These are phyloP conservation scores for Drosophila insularis DNA, from an alignment of 1,140 invertebrate genomes.

Conservation along the genomic window DNA sequence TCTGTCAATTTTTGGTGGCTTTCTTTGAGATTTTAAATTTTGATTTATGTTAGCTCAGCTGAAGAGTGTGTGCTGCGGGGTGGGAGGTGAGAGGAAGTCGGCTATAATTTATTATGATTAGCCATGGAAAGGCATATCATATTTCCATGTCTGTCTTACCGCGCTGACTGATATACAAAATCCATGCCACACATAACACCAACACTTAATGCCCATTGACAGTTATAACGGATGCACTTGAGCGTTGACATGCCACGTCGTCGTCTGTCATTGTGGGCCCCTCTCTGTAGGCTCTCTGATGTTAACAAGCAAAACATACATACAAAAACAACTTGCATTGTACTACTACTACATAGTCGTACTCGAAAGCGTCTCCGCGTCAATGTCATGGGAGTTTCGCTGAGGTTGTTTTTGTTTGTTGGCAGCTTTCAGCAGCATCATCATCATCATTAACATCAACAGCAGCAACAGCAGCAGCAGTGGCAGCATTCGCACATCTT, in stretches of 20 bases:
- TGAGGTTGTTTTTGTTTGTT: conserved; percentile 15
- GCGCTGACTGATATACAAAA: conserved; percentile 6
- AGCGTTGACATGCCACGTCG: conserved; percentile 63
- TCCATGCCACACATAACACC: conserved; percentile 9
- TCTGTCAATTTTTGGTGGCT: conserved; percentile 21
- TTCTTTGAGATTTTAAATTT: conserved; percentile 27
- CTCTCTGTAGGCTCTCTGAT: conserved; percentile 21
- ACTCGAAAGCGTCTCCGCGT: conserved; percentile 29
- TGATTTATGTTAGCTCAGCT: conserved; percentile 14
- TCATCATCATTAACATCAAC: conserved; percentile 32
- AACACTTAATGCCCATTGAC: conserved; percentile 60
- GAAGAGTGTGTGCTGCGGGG: background rate
- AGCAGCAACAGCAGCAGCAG: conserved; percentile 43
- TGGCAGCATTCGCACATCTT: conserved; percentile 47
- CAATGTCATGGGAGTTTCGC: conserved; percentile 75
- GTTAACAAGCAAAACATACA: conserved; percentile 56
- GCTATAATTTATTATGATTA: conserved; percentile 3
- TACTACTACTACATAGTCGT: conserved; percentile 39
- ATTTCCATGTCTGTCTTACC: background rate
- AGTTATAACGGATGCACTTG: conserved; percentile 79
- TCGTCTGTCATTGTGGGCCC: conserved; percentile 56
- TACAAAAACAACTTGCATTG: conserved; percentile 48
- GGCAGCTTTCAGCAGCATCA: conserved; percentile 35
- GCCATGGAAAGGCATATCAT: conserved; percentile 4
- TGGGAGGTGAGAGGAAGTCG: background rate